Evolutionary conservation across 2,113 vertebrate genomes (phyloP).

Genomic region (Rhodinocichla rosea): DNA sequence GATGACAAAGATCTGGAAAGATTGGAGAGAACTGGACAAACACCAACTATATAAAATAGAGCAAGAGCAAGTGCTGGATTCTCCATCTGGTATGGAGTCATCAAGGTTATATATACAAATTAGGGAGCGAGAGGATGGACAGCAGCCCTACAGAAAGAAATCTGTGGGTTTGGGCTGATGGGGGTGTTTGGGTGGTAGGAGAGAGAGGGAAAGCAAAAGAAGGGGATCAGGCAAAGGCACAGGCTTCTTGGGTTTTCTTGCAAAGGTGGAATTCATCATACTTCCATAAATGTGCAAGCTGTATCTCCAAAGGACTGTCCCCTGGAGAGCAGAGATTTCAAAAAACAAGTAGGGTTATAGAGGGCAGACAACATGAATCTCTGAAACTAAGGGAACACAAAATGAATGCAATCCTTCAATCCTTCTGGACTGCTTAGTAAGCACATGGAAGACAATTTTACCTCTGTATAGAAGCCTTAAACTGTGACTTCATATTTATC

Average conservation of each 20-base stretch:
- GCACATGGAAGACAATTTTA: neutral
- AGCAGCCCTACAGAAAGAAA: neutral
- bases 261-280: neutral
- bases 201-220: neutral
- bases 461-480: neutral
- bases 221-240: neutral
- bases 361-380: neutral
- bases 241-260: neutral
- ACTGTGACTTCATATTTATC: neutral
- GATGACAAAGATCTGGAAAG: neutral
- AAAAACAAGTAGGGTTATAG: neutral
- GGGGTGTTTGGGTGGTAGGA: neutral
- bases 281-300: neutral
- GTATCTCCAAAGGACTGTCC: neutral
- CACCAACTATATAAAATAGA: neutral
- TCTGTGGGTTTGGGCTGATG: neutral
- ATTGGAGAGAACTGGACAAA: neutral
- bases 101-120: neutral
- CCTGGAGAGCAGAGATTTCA: neutral
- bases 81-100: neutral
- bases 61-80: neutral
- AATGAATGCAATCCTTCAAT: neutral
- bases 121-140: fast-evolving
- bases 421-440: neutral
- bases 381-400: neutral